phyloP scores from a whole-genome alignment of 1,140 invertebrate species.

The Megalonaias nervosa region DNA sequence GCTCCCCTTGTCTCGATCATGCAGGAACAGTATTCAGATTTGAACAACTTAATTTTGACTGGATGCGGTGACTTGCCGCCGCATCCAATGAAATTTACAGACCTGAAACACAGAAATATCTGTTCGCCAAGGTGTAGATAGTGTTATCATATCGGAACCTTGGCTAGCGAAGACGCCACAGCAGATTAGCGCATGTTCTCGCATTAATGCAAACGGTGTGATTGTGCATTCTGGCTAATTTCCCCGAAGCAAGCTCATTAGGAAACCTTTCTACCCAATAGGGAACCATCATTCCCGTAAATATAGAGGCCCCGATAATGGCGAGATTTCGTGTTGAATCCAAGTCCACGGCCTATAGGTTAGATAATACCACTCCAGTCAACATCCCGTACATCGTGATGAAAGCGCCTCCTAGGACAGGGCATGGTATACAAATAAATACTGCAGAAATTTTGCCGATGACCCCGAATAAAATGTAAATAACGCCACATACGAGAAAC shows the following conservation, averaged over 20 bases:
- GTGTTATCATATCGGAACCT: too few relatives aligned
- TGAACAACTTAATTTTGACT: too few relatives aligned
- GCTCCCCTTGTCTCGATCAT: too few relatives aligned
- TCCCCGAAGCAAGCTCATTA: slow-evolving; percentile 79
- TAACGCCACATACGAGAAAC: slow-evolving; percentile 83
- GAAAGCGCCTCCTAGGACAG: slow-evolving; percentile 88
- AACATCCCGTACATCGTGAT: slow-evolving; percentile 85
- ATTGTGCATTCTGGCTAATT: too few relatives aligned
- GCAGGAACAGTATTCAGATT: too few relatives aligned
- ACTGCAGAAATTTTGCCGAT: slow-evolving; percentile 80
- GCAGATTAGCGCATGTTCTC: too few relatives aligned
- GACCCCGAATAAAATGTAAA: slow-evolving; percentile 88
- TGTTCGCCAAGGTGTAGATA: too few relatives aligned
- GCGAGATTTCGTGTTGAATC: slow-evolving; percentile 87
- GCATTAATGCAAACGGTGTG: too few relatives aligned
- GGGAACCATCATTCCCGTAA: slow-evolving; percentile 85
- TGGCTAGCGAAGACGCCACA: too few relatives aligned
- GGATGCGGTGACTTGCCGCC: too few relatives aligned
- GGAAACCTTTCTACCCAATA: slow-evolving; percentile 78
- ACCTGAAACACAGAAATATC: too few relatives aligned
- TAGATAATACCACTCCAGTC: slow-evolving; percentile 76
- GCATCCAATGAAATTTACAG: too few relatives aligned
- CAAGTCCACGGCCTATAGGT: slow-evolving; percentile 86
- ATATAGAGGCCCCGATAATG: slow-evolving; percentile 89
- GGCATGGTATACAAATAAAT: slow-evolving; percentile 91